Percentiles rank a stretch among this genome's conserved stretches.
Evolutionary conservation across 2,888 invertebrate genomes (phyloP).

Genomic region (Strigamia crassipes): DNA sequence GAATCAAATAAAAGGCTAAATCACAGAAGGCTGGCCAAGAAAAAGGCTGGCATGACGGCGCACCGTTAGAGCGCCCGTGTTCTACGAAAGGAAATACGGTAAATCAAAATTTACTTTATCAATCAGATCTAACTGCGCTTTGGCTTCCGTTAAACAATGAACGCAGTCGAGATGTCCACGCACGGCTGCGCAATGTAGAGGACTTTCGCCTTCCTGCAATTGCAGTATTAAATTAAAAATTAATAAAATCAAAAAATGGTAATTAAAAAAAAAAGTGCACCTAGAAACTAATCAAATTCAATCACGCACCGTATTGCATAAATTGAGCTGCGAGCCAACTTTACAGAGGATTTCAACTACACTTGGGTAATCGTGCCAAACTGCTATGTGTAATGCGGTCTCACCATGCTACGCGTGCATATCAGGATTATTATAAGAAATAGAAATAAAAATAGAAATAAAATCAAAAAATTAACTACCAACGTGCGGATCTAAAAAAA

Average conservation of each 20-base stretch:
- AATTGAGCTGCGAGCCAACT: conserved; percentile 58
- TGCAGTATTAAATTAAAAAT: neutral
- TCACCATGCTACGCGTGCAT: conserved; percentile 61
- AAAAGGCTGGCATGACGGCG: too few species aligned
- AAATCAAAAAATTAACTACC: neutral
- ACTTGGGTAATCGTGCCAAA: conserved; percentile 63
- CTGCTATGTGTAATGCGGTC: conserved; percentile 63
- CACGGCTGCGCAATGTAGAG: conserved; percentile 63
- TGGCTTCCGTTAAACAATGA: conserved; percentile 61
- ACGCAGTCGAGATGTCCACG: conserved; percentile 64
- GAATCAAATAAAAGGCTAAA: too few species aligned
- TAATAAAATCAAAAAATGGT: conserved; percentile 38
- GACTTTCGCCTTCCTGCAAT: conserved; percentile 63
- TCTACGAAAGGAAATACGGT: too few species aligned
- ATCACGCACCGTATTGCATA: conserved; percentile 58
- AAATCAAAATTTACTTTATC: conserved; percentile 59
- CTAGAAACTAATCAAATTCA: neutral
- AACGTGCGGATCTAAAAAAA: neutral
- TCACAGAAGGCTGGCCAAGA: too few species aligned
- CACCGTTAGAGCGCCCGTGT: too few species aligned
- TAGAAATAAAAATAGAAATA: conserved; percentile 19
- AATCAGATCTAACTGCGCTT: conserved; percentile 61
- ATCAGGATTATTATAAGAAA: conserved; percentile 45
- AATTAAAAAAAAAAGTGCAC: neutral
- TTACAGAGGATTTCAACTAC: conserved; percentile 59